phyloP scores from a whole-genome alignment of 2,113 vertebrate species.

The Suricata suricatta region DNA sequence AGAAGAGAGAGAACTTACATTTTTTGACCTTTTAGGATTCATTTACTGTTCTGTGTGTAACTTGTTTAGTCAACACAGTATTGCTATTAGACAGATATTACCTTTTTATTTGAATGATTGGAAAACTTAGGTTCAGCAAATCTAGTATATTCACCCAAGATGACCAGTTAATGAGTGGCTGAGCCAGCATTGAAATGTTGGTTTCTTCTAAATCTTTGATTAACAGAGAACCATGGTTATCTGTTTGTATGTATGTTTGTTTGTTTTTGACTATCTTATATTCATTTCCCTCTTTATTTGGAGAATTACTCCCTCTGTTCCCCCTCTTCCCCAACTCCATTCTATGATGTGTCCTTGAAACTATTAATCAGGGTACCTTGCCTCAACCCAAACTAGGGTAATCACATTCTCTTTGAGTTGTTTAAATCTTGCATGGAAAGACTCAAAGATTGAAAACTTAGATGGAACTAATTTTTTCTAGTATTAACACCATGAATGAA shows the following conservation, averaged over 20 bases:
- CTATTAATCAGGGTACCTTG: background rate
- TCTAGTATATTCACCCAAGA: background rate
- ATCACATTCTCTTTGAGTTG: background rate
- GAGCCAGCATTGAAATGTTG: background rate
- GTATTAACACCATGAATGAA: background rate
- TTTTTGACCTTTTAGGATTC: background rate
- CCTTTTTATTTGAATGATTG: background rate
- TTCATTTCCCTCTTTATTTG: background rate
- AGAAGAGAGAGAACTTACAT: background rate
- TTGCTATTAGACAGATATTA: background rate
- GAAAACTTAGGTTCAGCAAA: background rate
- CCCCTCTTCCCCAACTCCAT: background rate
- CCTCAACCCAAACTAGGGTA: background rate
- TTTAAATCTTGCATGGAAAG: background rate
- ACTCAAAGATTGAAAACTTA: background rate
- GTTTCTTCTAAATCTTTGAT: background rate
- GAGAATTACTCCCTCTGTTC: background rate
- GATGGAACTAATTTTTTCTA: slow-evolving; percentile 17
- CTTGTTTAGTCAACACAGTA: background rate
- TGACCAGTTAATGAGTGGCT: background rate
- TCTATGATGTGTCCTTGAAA: background rate
- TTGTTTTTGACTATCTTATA: background rate
- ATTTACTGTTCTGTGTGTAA: background rate
- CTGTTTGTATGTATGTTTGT: background rate
- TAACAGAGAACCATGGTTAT: background rate